A percentile compares a stretch with the other conserved stretches of the same genome.
Evolutionary conservation across 2,113 vertebrate species (phyloP).

Genomic region (Synodontis membranacea): DNA sequence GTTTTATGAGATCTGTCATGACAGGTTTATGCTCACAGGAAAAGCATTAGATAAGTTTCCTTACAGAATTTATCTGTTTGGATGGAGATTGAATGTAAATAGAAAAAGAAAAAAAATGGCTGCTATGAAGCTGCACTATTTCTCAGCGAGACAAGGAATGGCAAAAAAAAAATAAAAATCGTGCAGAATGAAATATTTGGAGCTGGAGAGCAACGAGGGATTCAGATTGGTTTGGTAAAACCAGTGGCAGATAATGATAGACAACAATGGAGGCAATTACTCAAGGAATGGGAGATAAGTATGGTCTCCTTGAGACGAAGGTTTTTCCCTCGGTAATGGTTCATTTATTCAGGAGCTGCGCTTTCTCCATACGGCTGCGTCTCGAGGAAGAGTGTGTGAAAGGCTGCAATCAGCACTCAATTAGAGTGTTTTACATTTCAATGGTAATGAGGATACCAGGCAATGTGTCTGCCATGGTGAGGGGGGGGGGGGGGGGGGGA

Average conservation of each 20-base stretch:
- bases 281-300: slow-evolving; percentile 52
- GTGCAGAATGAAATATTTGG: slow-evolving; percentile 39
- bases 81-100: slow-evolving; percentile 32
- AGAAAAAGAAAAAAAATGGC: slow-evolving; percentile 11
- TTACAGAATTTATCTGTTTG: slow-evolving; percentile 27
- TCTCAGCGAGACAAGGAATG: neutral
- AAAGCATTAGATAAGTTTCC: slow-evolving; percentile 29
- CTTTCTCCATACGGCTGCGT: slow-evolving; percentile 16
- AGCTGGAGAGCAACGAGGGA: slow-evolving; percentile 16
- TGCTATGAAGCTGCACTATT: slow-evolving; percentile 2
- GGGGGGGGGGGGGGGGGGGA: slow-evolving; percentile 38
- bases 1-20: slow-evolving; percentile 23
- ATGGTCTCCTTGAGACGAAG: slow-evolving; percentile 49
- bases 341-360: slow-evolving; percentile 53
- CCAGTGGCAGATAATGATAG: slow-evolving; percentile 48
- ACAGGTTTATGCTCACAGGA: slow-evolving; percentile 43
- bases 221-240: slow-evolving; percentile 48
- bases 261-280: slow-evolving; percentile 56
- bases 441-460: slow-evolving; percentile 64
- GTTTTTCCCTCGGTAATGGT: slow-evolving; percentile 49
- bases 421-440: slow-evolving; percentile 73
- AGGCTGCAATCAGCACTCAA: slow-evolving; percentile 72
- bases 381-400: slow-evolving; percentile 44
- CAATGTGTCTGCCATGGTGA: slow-evolving; percentile 52
- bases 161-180: neutral